Evolutionary conservation across 1,140 invertebrate species (phyloP).

Genomic region (Nebria ingens): DNA sequence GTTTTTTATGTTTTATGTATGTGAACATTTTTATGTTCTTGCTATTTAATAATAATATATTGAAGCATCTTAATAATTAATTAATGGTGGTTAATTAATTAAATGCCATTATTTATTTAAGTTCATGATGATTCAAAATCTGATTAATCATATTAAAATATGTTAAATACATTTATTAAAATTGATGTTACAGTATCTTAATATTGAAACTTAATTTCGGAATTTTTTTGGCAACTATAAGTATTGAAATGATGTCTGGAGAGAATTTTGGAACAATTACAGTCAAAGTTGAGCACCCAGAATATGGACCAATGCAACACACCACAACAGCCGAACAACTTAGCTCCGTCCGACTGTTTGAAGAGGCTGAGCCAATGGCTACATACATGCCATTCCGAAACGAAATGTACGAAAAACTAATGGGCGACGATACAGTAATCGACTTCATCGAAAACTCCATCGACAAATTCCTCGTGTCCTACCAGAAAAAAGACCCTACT

Average conservation of each 20-base stretch:
- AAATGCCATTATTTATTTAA: no score
- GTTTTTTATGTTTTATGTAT: no score
- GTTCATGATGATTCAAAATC: no score
- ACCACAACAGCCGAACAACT: not conserved
- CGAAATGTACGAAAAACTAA: not conserved
- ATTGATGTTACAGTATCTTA: no score
- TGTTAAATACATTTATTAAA: no score
- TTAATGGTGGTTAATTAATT: no score
- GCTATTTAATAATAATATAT: no score
- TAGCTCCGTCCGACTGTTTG: not conserved
- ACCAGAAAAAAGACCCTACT: not conserved
- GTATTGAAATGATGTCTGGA: not conserved
- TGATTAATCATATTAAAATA: no score
- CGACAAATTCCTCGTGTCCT: not conserved
- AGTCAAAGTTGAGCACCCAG: not conserved
- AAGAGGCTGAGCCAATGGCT: not conserved
- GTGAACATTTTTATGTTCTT: no score
- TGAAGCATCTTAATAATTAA: no score
- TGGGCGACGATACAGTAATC: not conserved
- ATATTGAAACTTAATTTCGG: no score
- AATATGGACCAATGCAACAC: not conserved
- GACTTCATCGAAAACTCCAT: slow-evolving; percentile 3
- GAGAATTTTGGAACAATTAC: not conserved
- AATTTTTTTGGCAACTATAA: no score
- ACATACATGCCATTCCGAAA: not conserved